These are phyloP conservation scores for Caenorhabditis plicata DNA, from an alignment of 2,888 invertebrate species.

Conservation along the genomic window DNA sequence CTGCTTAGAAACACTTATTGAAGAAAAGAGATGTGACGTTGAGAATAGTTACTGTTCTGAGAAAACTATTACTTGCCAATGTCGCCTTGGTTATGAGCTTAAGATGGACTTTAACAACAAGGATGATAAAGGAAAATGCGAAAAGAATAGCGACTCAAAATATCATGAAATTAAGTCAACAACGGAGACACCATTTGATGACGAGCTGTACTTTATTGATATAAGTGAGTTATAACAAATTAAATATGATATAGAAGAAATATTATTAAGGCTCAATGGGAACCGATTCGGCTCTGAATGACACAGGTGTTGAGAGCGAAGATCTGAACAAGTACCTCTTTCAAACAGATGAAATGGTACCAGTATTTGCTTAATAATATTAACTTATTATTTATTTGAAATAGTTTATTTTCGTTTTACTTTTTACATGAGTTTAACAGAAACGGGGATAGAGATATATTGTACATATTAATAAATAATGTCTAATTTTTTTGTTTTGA, in stretches of 20 bases:
- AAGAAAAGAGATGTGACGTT: constrained; percentile 60
- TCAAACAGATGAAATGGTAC: constrained; percentile 49
- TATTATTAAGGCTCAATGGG: constrained; percentile 33
- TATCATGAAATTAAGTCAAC: constrained; percentile 32
- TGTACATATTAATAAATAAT: no score
- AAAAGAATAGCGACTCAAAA: constrained; percentile 43
- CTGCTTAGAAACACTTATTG: constrained; percentile 60
- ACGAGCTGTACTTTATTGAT: constrained; percentile 53
- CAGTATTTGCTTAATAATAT: constrained; percentile 49
- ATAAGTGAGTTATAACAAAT: constrained; percentile 33
- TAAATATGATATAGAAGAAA: background rate
- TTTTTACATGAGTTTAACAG: no score
- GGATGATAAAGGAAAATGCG: constrained; percentile 54
- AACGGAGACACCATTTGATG: constrained; percentile 37
- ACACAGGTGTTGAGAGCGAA: constrained; percentile 36
- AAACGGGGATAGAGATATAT: no score
- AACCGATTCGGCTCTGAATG: constrained; percentile 33
- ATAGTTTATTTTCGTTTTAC: no score
- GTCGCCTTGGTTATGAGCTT: constrained; percentile 61
- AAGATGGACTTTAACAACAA: constrained; percentile 60
- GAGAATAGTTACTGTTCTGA: constrained; percentile 62
- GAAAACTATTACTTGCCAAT: constrained; percentile 60
- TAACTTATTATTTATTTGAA: no score
- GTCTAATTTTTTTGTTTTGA: no score
- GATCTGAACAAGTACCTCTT: constrained; percentile 49